These are phyloP conservation scores for Alviniconcha strummeri DNA, from an alignment of 2,888 invertebrate species.

Conservation along the genomic window DNA sequence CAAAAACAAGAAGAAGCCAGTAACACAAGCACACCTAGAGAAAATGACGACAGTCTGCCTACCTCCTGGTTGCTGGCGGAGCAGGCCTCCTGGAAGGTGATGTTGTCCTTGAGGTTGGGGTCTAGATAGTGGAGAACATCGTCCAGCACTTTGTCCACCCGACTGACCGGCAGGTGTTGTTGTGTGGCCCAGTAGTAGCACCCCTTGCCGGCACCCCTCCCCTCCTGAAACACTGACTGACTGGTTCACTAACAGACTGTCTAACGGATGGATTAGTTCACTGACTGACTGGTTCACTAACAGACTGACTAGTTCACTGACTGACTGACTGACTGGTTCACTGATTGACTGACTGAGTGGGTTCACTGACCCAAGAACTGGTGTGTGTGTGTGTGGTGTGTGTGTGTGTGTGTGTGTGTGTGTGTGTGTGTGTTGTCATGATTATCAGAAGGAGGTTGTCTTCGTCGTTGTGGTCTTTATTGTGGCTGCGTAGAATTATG, in stretches of 20 bases:
- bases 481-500: too few species aligned
- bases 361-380: background rate
- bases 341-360: background rate
- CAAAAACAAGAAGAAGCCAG: background rate
- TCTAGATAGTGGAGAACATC: constrained; percentile 47
- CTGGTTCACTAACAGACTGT: background rate
- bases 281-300: background rate
- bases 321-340: constrained; percentile 1
- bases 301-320: background rate
- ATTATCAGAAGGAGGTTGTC: too few species aligned
- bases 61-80: constrained; percentile 58
- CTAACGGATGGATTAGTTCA: background rate
- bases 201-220: constrained; percentile 57
- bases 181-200: constrained; percentile 59
- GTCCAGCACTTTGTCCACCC: constrained; percentile 47
- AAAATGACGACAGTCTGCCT: background rate
- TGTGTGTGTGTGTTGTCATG: too few species aligned
- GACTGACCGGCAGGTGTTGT: constrained; percentile 38
- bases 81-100: constrained; percentile 58
- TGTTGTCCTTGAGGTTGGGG: constrained; percentile 43
- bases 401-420: too few species aligned
- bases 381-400: background rate
- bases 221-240: constrained; percentile 44
- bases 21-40: too few species aligned
- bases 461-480: too few species aligned